Percentiles rank a stretch among this genome's conserved stretches.
These are phyloP conservation scores for Platysteira castanea DNA, from an alignment of 2,113 vertebrate genomes.

Conservation along the genomic window DNA sequence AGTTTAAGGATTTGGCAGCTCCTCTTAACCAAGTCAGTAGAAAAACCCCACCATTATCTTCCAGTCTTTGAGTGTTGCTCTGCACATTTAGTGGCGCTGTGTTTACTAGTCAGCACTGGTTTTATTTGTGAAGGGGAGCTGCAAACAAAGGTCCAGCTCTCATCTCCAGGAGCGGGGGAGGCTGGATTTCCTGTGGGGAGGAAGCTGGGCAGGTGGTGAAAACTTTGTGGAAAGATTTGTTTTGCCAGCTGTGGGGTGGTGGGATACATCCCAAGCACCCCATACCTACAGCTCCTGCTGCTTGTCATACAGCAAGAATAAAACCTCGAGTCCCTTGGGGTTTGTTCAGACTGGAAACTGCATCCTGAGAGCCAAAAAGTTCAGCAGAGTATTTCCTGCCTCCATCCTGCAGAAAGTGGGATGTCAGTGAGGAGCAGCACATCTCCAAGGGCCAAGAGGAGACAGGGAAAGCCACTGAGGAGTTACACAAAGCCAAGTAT, in stretches of 20 bases:
- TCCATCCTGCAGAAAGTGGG: background rate
- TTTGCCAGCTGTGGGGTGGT: background rate
- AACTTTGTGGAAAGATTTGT: background rate
- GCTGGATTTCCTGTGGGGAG: conserved; percentile 27
- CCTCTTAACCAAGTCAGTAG: background rate
- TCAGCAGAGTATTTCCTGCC: background rate
- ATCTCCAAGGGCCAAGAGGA: background rate
- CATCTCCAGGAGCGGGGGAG: fast-evolving
- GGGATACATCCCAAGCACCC: background rate
- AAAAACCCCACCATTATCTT: background rate
- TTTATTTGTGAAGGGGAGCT: background rate
- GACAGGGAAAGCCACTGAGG: background rate
- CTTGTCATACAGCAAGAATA: background rate
- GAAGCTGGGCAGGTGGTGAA: conserved; percentile 1
- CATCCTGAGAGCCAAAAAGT: background rate
- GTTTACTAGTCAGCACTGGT: background rate
- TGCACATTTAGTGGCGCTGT: background rate
- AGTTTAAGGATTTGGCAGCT: background rate
- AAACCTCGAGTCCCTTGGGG: background rate
- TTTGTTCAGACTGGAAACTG: background rate
- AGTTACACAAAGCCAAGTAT: background rate
- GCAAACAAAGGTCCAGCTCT: conserved; percentile 10
- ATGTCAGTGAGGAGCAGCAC: background rate
- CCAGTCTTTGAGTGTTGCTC: background rate
- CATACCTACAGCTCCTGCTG: background rate